Conservation (phyloP, 2,888 invertebrate species). For the Thumatha senex region DNA sequence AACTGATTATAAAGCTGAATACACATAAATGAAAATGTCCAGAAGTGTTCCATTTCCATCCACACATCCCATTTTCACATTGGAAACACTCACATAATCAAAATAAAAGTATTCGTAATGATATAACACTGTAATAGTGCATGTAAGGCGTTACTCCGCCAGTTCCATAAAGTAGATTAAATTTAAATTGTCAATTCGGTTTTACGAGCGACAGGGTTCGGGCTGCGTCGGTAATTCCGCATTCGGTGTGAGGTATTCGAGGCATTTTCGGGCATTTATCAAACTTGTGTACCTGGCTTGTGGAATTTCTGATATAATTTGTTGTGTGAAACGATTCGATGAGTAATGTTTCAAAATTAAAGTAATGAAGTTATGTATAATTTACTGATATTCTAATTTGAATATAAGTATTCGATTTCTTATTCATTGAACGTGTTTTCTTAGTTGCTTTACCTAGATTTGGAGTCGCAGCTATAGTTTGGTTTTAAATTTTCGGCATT, state of each 20-base stretch:
- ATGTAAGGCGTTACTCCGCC: slow-evolving; percentile 53
- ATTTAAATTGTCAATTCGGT: slow-evolving; percentile 78
- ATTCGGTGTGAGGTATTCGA: slow-evolving; percentile 40
- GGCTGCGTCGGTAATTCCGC: slow-evolving; percentile 33
- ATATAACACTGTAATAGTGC: slow-evolving; percentile 58
- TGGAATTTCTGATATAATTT: slow-evolving; percentile 23
- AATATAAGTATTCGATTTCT: too few species aligned
- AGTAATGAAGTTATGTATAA: not conserved
- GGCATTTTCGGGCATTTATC: slow-evolving; percentile 43
- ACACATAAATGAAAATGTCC: not conserved
- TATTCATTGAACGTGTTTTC: too few species aligned
- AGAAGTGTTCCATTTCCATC: not conserved
- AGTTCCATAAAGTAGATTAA: slow-evolving; percentile 73
- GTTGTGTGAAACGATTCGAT: not conserved
- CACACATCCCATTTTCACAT: slow-evolving; percentile 14
- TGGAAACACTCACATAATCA: slow-evolving; percentile 36
- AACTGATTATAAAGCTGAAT: not conserved
- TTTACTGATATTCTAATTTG: slow-evolving; percentile 10
- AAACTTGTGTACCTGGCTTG: slow-evolving; percentile 33
- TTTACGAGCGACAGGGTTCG: slow-evolving; percentile 62
- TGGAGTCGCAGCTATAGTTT: too few species aligned
- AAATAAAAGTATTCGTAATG: slow-evolving; percentile 50
- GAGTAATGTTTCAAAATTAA: slow-evolving; percentile 1
- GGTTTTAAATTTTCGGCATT: too few species aligned
- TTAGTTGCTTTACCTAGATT: too few species aligned